Evolutionary conservation across 2,797 vertebrate species (phyloP).

Genomic region (Mallotus villosus): DNA sequence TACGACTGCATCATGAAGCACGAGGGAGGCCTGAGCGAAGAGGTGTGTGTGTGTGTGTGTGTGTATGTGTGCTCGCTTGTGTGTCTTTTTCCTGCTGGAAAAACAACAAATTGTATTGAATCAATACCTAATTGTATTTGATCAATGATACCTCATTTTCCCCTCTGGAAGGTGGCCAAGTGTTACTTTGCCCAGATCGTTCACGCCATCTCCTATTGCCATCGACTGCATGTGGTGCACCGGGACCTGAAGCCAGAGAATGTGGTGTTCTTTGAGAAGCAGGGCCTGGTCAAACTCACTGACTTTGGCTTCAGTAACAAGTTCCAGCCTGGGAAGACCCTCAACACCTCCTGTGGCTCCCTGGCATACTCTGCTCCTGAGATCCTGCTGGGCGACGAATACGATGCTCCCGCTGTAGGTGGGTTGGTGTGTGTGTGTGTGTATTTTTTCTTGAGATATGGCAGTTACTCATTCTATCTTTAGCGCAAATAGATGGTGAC

Average conservation of each 20-base stretch:
- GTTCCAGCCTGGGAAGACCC: constrained; percentile 90
- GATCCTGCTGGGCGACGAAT: constrained; percentile 94
- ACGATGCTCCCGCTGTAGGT: constrained; percentile 95
- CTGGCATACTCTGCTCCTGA: constrained; percentile 96
- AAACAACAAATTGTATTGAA: background rate
- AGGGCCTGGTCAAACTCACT: constrained; percentile 95
- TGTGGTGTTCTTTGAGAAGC: constrained; percentile 95
- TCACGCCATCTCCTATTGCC: constrained; percentile 95
- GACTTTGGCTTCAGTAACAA: constrained; percentile 99
- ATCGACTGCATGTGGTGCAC: constrained; percentile 94
- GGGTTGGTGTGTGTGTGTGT: constrained; percentile 44
- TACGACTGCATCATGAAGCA: constrained; percentile 99
- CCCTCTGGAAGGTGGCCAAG: constrained; percentile 62
- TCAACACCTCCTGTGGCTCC: constrained; percentile 94
- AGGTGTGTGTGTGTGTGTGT: constrained; percentile 69
- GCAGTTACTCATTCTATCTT: constrained; percentile 2
- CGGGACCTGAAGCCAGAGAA: constrained; percentile 98
- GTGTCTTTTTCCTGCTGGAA: background rate
- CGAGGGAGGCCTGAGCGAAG: constrained; percentile 93
- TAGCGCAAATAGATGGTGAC: constrained; percentile 4
- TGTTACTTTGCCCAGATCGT: constrained; percentile 89
- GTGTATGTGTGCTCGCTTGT: constrained; percentile 2
- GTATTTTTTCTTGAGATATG: background rate
- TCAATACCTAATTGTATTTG: background rate
- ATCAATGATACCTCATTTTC: background rate